phyloP scores from a whole-genome alignment of 1,140 invertebrate species.

The Cyphomyrmex costatus region DNA sequence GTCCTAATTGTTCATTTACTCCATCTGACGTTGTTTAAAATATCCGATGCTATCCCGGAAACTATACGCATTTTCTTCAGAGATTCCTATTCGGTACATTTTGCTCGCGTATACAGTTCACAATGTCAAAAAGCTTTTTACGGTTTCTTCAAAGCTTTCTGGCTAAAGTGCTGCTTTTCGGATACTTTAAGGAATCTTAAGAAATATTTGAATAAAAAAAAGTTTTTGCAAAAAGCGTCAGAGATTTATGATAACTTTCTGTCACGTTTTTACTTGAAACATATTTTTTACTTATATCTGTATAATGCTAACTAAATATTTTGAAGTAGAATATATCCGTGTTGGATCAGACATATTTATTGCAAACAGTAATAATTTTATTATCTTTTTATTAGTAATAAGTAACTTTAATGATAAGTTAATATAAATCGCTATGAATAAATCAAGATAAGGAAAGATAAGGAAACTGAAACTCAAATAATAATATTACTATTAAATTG shows the following conservation, averaged over 20 bases:
- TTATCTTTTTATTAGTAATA: no score
- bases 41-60: neutral
- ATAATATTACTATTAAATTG: no score
- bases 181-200: neutral
- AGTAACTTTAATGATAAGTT: no score
- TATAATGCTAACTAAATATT: neutral
- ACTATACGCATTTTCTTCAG: neutral
- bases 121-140: constrained; percentile 21
- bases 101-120: constrained; percentile 2
- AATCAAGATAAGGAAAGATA: no score
- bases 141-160: constrained; percentile 12
- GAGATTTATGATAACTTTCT: constrained; percentile 18
- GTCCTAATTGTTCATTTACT: constrained; percentile 27
- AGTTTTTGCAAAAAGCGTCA: neutral
- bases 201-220: constrained; percentile 29
- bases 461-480: no score
- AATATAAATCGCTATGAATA: no score
- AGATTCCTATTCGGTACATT: constrained; percentile 12
- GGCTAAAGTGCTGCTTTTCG: neutral
- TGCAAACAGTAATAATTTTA: neutral
- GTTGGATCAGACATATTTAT: constrained; percentile 8
- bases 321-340: neutral
- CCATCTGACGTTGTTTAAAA: constrained; percentile 28
- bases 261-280: neutral
- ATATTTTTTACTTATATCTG: neutral